A percentile compares a stretch with the other conserved stretches of the same genome.
Conservation (phyloP, 2,888 invertebrate genomes). For the Parelbella ahira region DNA sequence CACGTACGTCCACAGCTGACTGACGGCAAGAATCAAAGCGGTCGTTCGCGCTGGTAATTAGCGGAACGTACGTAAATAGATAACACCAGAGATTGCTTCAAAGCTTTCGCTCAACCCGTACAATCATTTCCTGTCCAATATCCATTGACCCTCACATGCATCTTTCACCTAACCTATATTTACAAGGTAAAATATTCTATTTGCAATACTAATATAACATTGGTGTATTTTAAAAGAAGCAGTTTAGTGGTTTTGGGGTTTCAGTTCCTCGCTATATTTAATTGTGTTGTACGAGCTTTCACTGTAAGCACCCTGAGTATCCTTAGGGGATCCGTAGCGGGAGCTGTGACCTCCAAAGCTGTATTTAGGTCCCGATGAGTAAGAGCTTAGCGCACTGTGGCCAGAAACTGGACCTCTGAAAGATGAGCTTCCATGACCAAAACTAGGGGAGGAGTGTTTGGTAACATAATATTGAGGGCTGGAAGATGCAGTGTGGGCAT, state of each 20-base stretch:
- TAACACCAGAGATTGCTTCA: conserved; percentile 39
- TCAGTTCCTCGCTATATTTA: conserved; percentile 72
- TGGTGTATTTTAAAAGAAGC: conserved; percentile 19
- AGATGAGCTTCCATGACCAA: conserved; percentile 55
- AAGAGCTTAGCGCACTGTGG: conserved; percentile 53
- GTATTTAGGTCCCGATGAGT: conserved; percentile 58
- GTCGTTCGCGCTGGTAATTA: conserved; percentile 45
- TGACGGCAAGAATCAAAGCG: conserved; percentile 39
- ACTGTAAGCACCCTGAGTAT: conserved; percentile 63
- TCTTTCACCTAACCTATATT: conserved; percentile 44
- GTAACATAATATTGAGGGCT: conserved; percentile 58
- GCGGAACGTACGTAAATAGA: conserved; percentile 56
- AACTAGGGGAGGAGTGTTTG: conserved; percentile 49
- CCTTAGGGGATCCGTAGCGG: conserved; percentile 55
- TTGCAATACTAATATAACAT: conserved; percentile 19
- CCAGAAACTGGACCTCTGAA: conserved; percentile 52
- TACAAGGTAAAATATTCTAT: conserved; percentile 37
- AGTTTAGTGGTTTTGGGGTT: conserved; percentile 55
- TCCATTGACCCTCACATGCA: conserved; percentile 33
- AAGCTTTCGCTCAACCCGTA: conserved; percentile 41
- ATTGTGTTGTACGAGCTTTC: conserved; percentile 72
- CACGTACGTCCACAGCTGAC: conserved; percentile 38
- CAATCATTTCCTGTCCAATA: conserved; percentile 34
- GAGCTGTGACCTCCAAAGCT: conserved; percentile 52
- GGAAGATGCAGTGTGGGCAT: conserved; percentile 52